Percentiles rank a stretch among this genome's conserved stretches.
Conservation (phyloP, 2,888 invertebrate genomes). For the Escarpia spicata region DNA sequence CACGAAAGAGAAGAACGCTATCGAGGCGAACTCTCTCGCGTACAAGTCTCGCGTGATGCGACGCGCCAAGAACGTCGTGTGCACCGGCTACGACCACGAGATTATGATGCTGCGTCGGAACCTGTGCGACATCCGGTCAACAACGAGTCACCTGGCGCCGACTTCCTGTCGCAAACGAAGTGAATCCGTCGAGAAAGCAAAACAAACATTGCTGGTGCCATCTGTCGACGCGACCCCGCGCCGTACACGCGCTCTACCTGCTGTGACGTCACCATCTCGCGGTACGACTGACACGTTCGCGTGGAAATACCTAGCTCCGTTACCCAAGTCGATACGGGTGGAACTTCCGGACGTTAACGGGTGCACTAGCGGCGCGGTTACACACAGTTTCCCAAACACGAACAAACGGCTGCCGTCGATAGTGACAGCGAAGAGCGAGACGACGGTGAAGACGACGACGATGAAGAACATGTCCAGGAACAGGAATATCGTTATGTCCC, state of each 20-base stretch:
- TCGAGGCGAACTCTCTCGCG: background rate
- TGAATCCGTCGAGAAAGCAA: background rate
- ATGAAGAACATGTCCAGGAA: background rate
- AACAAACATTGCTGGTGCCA: background rate
- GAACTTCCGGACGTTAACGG: background rate
- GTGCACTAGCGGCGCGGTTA: background rate
- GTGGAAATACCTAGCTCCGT: background rate
- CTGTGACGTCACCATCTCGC: background rate
- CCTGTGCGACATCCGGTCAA: background rate
- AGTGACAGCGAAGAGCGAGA: background rate
- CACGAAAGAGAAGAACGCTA: background rate
- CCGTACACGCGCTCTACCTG: background rate
- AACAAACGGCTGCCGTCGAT: slow-evolving; percentile 12
- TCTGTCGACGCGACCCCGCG: background rate
- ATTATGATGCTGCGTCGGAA: background rate
- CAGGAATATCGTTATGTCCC: background rate
- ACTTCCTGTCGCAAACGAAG: background rate
- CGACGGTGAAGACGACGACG: background rate
- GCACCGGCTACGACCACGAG: background rate
- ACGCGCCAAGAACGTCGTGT: background rate
- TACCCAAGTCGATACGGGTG: background rate
- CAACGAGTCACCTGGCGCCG: background rate
- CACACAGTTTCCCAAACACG: background rate
- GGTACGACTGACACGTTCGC: background rate
- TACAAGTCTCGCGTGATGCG: slow-evolving; percentile 16